These are phyloP conservation scores for Cerceris rybyensis DNA, from an alignment of 2,888 invertebrate genomes.

Conservation along the genomic window DNA sequence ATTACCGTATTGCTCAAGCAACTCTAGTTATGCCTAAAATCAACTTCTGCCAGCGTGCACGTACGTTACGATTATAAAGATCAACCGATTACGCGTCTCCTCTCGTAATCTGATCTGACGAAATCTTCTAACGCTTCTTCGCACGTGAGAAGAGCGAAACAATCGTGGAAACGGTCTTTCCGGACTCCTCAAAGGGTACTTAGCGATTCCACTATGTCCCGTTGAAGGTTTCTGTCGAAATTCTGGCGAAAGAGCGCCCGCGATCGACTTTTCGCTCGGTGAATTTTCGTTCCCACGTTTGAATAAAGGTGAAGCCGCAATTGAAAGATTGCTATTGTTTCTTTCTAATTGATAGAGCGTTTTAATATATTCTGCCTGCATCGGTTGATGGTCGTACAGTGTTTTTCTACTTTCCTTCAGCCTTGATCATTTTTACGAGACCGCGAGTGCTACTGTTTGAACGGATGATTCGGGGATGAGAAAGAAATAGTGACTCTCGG, in stretches of 20 bases:
- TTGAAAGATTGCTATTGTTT: too few species aligned
- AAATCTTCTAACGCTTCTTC: slow-evolving; percentile 37
- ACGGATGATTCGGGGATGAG: too few species aligned
- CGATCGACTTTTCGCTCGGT: slow-evolving; percentile 12
- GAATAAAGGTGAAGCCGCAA: not conserved
- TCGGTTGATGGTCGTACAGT: too few species aligned
- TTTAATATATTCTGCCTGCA: too few species aligned
- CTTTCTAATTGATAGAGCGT: too few species aligned
- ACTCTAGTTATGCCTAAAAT: too few species aligned
- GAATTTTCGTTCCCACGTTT: slow-evolving; percentile 13
- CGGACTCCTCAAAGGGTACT: slow-evolving; percentile 36
- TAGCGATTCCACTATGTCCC: slow-evolving; percentile 32
- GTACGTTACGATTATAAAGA: slow-evolving; percentile 16
- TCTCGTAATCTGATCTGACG: slow-evolving; percentile 54
- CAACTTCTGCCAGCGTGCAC: not conserved
- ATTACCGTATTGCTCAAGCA: too few species aligned
- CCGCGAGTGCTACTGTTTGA: too few species aligned
- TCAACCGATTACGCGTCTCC: slow-evolving; percentile 17
- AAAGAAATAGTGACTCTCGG: too few species aligned
- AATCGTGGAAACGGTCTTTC: slow-evolving; percentile 55
- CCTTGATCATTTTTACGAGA: too few species aligned
- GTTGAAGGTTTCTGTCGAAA: slow-evolving; percentile 47
- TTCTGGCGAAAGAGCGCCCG: slow-evolving; percentile 39
- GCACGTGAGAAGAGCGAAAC: slow-evolving; percentile 53
- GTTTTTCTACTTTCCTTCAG: too few species aligned